Evolutionary conservation across 2,113 vertebrate species (phyloP).

Genomic region (Heterochromis multidens): DNA sequence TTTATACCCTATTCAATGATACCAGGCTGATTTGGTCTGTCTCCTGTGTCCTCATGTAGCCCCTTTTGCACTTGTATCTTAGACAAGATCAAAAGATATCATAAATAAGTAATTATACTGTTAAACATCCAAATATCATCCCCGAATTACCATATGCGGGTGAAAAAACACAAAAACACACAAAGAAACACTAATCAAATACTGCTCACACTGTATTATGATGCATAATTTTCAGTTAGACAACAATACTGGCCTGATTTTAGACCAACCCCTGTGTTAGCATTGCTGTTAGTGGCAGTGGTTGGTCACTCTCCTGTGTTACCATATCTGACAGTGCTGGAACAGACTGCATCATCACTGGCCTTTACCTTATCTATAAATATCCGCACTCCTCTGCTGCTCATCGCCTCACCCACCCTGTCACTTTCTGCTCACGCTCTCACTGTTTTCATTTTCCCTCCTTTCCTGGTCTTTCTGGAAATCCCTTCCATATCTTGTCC

Average conservation of each 20-base stretch:
- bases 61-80: not conserved
- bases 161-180: not conserved
- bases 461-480: not conserved
- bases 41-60: not conserved
- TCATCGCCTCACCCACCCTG: not conserved
- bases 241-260: not conserved
- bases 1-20: not conserved
- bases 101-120: not conserved
- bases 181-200: not conserved
- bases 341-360: conserved; percentile 48
- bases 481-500: not conserved
- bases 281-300: not conserved
- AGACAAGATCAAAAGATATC: not conserved
- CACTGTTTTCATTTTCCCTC: not conserved
- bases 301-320: not conserved
- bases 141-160: not conserved
- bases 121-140: not conserved
- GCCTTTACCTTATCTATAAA: conserved; percentile 73
- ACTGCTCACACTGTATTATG: fast-evolving
- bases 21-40: not conserved
- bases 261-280: not conserved
- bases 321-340: conserved; percentile 26
- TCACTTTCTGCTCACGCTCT: conserved; percentile 8
- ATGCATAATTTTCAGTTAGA: not conserved
- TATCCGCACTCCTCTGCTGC: conserved; percentile 24